Base-by-base conservation (phyloP, 1,140 invertebrate species). In the Listronotus oregonensis region DNA sequence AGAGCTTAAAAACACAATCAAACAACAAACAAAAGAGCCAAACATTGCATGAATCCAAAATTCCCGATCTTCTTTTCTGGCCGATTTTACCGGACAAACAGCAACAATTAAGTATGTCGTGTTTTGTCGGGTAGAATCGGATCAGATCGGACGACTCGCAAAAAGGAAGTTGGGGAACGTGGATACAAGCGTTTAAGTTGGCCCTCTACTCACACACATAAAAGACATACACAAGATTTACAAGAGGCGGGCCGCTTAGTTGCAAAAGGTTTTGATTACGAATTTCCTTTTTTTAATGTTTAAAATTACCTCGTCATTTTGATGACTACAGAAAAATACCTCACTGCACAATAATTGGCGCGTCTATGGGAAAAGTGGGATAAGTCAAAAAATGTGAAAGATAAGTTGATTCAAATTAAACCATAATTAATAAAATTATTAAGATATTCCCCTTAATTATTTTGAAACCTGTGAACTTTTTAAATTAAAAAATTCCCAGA, bases 321-420 rank as follows among this genome's bases (percentile, higher is more conserved):
- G 14, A 60, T 55, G 51, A 55, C 81, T 82, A 72, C 66, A 49
- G 70, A 74, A 74, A 74, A 52, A 49, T 49, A 49, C 46, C 46
- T 49, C 46, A 27, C 9, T 21, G 46, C 18, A 49, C 15, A 9
- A 21, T 6, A 49, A 12, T 21, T 18, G n/a, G n/a, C n/a, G n/a
- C n/a, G n/a, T n/a, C n/a, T n/a, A n/a, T n/a, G n/a, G n/a, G n/a
- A n/a, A n/a, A n/a, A n/a, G n/a, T n/a, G n/a, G n/a, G n/a, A n/a
- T n/a, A n/a, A n/a, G n/a, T n/a, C n/a, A n/a, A n/a, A n/a, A n/a
- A n/a, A n/a, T n/a, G n/a, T n/a, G n/a, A n/a, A n/a, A n/a, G n/a
- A n/a, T n/a, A n/a, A n/a, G n/a, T n/a, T n/a, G n/a, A n/a, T n/a
- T n/a, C n/a, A n/a, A n/a, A n/a, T n/a, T n/a, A n/a, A n/a, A n/a